Evolutionary conservation across 2,888 invertebrate genomes (phyloP), one percentile per base, ranked within the genome.

Genomic region (Drosophila bunnanda): DNA sequence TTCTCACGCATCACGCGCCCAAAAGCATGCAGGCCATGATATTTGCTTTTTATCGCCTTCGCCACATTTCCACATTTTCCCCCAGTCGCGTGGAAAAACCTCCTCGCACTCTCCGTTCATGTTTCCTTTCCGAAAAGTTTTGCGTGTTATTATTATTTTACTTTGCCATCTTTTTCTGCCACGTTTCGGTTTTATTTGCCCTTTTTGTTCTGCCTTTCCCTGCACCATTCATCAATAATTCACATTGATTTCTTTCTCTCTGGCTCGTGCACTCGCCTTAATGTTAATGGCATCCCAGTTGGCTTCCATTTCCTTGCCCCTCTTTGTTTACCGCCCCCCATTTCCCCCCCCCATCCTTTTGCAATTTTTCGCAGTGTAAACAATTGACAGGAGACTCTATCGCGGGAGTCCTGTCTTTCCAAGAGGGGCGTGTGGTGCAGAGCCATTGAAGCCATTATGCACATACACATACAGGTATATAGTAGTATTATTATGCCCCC

Each of bases 161-260:
- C 77, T 77, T 81, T 72, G 67, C 82, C 79, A 84, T 79, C 83
- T 73, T 80, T 82, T 85, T 59, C 69, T 60, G 85, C 82, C 77
- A 84, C 68, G 70, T 78, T 76, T 62, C 76, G 71, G 67, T 68
- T 73, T 73, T 75, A 67, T 67, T 73, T 76, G 73, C 54, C 52
- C 43, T 65, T 43, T 58, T 58, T 52, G 38, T 38, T 62, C 65
- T 75, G 52, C 70, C 68, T 28, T n/a, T 28, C 52, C 50, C 44
- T 64, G 71, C 79, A 75, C 74, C 82, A 82, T 78, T 89, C 84
- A 89, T 90, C 86, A 89, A 89, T 90, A 89, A 89, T 89, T 90
- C 86, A 86, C 84, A 84, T 84, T 88, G 80, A 86, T 82, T 90
- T 82, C 75, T 65, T 70, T 75, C 65, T 67, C 54, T 41, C 46